Conservation (phyloP, 1,140 invertebrate species). For the Ceratina calcarata region DNA sequence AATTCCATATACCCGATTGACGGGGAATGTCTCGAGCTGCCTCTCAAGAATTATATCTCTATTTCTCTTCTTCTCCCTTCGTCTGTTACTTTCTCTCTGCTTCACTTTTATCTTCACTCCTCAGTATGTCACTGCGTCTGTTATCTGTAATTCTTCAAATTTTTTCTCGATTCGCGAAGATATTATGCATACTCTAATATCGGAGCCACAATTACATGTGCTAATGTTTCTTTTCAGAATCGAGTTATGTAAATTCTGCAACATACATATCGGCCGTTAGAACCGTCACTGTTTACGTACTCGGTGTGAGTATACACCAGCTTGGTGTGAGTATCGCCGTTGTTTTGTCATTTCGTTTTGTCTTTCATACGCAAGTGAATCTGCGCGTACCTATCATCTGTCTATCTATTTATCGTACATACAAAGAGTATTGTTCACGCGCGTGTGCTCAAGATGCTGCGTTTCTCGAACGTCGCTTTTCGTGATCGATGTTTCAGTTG, state of each 20-base stretch:
- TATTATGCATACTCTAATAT: not conserved
- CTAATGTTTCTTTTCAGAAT: constrained; percentile 53
- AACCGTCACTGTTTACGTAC: constrained; percentile 48
- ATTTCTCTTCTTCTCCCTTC: not conserved
- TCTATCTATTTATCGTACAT: not conserved
- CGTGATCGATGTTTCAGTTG: constrained; percentile 31
- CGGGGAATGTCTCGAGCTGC: not conserved
- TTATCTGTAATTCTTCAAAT: not conserved
- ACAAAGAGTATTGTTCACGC: not conserved
- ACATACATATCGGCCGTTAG: constrained; percentile 51
- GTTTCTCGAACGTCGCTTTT: constrained; percentile 8
- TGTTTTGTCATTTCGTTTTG: constrained; percentile 34
- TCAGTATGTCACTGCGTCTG: not conserved
- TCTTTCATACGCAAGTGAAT: constrained; percentile 17
- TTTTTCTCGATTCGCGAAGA: not conserved
- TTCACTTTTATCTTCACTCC: not conserved
- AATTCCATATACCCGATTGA: not conserved
- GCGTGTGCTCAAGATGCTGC: not conserved
- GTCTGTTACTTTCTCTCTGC: not conserved
- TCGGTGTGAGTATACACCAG: constrained; percentile 49
- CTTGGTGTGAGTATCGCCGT: constrained; percentile 49
- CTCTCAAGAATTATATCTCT: not conserved
- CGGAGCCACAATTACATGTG: constrained; percentile 30
- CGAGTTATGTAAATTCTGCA: constrained; percentile 55
- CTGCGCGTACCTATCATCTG: not conserved